Base-by-base conservation (phyloP, 2,888 invertebrate genomes). In the Atrina japonica region DNA sequence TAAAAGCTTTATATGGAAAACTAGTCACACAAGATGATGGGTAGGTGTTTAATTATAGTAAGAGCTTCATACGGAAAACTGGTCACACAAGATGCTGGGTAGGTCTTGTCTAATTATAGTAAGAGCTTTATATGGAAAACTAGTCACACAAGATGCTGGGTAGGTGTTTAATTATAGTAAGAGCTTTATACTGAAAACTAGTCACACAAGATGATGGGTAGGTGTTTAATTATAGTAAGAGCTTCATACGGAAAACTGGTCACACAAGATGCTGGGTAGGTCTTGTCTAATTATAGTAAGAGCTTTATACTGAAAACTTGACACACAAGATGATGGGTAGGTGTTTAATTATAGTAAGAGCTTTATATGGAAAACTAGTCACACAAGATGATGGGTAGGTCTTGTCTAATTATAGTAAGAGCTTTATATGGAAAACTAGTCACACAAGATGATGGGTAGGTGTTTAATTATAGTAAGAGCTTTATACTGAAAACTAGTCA, bases 161-260 rank as follows among this genome's bases (percentile, higher is more conserved):
- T 69, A 69, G 25, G 64, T 61, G n/a, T 23, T 9, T 14, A 30
- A 16, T 16, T 18, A n/a, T n/a, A n/a, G n/a, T n/a, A n/a, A n/a
- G n/a, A n/a, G n/a, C n/a, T n/a, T n/a, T n/a, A n/a, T n/a, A n/a
- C n/a, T n/a, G n/a, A n/a, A n/a, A n/a, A n/a, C n/a, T n/a, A n/a
- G n/a, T n/a, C n/a, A n/a, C n/a, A n/a, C n/a, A n/a, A n/a, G n/a
- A n/a, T n/a, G n/a, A n/a, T n/a, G n/a, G n/a, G n/a, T n/a, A n/a
- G n/a, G n/a, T n/a, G 99, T 0, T 92, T 99, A 40, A 92, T 99
- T 52, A 96, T 99, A 73, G 91, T 94, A 0, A 94, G 94, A 86
- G 98, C 97, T 0, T 83, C 95, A 53, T 92, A 91, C 81, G 92
- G 92, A 14, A 88, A 88, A 80, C 80, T 90, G n/a, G 73, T 82